phyloP scores from a whole-genome alignment of 2,888 invertebrate genomes.

The Anthoptus insignis region DNA sequence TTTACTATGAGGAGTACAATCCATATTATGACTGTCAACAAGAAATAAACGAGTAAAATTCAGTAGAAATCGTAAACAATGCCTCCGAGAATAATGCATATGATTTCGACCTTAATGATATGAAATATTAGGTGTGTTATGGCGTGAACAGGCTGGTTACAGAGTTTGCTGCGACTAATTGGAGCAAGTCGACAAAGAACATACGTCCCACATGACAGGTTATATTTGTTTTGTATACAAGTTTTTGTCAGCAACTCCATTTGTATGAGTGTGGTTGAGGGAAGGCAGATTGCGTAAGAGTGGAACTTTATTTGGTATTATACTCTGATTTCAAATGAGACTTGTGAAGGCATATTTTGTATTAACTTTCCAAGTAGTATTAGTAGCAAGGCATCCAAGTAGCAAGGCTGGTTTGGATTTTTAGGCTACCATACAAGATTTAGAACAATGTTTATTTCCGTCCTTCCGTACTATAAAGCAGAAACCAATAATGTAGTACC shows the following conservation, averaged over 20 bases:
- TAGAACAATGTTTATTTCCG: too few relatives aligned
- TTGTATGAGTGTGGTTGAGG: conserved; percentile 6
- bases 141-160: neutral
- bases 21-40: conserved; percentile 2
- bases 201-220: conserved; percentile 22
- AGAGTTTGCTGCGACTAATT: conserved; percentile 27
- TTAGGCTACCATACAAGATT: too few relatives aligned
- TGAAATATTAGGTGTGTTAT: conserved; percentile 7
- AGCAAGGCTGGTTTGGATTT: too few relatives aligned
- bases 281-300: neutral
- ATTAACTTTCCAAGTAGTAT: too few relatives aligned
- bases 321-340: neutral
- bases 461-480: too few relatives aligned
- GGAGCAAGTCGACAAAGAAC: conserved; percentile 25
- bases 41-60: conserved; percentile 18
- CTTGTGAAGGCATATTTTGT: neutral
- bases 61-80: conserved; percentile 19
- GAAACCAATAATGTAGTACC: too few relatives aligned
- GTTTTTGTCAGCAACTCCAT: conserved; percentile 12
- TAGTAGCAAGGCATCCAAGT: too few relatives aligned
- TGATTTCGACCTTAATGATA: neutral
- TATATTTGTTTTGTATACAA: conserved; percentile 12
- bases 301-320: neutral
- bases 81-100: neutral
- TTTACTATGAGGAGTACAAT: neutral